Percentiles rank a stretch among this genome's conserved stretches.
Conservation (phyloP, 2,888 invertebrate species). For the Andricus curvator region DNA sequence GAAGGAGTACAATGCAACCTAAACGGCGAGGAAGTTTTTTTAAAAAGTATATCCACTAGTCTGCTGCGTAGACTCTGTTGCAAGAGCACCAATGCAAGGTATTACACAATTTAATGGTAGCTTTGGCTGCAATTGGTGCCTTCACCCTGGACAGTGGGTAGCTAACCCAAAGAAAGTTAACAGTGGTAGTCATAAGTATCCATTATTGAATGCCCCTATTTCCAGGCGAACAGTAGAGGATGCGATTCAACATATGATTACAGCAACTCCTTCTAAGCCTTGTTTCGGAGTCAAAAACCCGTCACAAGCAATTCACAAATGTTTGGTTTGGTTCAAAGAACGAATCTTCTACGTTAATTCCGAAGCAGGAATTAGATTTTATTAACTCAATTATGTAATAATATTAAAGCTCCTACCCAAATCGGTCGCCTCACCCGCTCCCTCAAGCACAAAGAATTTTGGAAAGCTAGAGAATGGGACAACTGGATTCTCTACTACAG, state of each 20-base stretch:
- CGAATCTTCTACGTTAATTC: too few relatives aligned
- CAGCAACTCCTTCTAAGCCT: conserved; percentile 20
- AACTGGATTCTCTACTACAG: conserved; percentile 4
- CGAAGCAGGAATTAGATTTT: neutral
- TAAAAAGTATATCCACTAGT: too few relatives aligned
- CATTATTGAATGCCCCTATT: too few relatives aligned
- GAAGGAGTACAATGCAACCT: too few relatives aligned
- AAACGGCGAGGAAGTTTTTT: too few relatives aligned
- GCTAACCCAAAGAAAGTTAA: too few relatives aligned
- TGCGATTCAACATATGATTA: conserved; percentile 33
- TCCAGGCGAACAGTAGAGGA: too few relatives aligned
- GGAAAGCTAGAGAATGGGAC: too few relatives aligned
- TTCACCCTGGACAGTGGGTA: neutral
- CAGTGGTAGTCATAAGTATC: too few relatives aligned
- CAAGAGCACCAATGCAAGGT: neutral
- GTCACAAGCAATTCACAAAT: conserved; percentile 39
- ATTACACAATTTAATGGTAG: conserved; percentile 7
- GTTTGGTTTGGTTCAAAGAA: conserved; percentile 31
- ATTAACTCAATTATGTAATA: neutral
- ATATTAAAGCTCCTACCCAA: neutral
- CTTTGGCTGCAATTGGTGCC: conserved; percentile 46
- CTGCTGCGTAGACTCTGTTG: neutral
- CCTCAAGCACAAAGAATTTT: neutral
- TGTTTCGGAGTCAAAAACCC: too few relatives aligned
- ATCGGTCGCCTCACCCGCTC: neutral